Evolutionary conservation across 1,140 invertebrate species (phyloP), one percentile per base, ranked within the genome.

Genomic region (Phthorimaea operculella): DNA sequence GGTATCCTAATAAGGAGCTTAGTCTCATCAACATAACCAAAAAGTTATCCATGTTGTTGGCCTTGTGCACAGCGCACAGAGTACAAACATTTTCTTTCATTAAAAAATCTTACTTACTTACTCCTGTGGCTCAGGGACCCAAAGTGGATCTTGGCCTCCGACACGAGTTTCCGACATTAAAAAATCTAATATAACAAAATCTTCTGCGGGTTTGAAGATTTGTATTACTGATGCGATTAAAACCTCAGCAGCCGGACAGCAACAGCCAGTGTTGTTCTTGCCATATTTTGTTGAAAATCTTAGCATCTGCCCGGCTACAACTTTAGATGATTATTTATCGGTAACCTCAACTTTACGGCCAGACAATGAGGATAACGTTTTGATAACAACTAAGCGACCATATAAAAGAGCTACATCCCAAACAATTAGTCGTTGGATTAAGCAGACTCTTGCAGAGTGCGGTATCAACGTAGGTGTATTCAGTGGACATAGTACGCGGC

Each of bases 361-460:
- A 4, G 16, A 55, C 34, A 39, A 58, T 52, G n/a, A n/a, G n/a
- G 39, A 18, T n/a, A 58, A 34, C 42, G 59, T 62, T 52, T 59
- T 56, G 49, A 53, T 54, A 28, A 61, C 47, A 45, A 39, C 28
- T 14, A 49, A 60, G n/a, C 61, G 58, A 45, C 64, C 62, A 4
- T 39, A 52, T 44, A 52, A 54, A 6, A 51, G 42, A 33, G 69
- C 64, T 14, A 45, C 60, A 11, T 33, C 62, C 33, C 60, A 65
- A 56, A 66, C 66, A 1, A 49, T 71, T 34, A 64, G 62, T 53
- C 16, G 64, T 16, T 74, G 72, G 69, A 68, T 72, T 34, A 66
- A 63, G 52, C 48, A 52, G n/a, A 58, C 53, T 47, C 42, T 70
- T 9, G 45, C 36, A 14, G 42, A 58, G 11, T 56, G 60, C 39